Base-by-base conservation (phyloP, 2,888 invertebrate species). In the Rhagonycha lutea region DNA sequence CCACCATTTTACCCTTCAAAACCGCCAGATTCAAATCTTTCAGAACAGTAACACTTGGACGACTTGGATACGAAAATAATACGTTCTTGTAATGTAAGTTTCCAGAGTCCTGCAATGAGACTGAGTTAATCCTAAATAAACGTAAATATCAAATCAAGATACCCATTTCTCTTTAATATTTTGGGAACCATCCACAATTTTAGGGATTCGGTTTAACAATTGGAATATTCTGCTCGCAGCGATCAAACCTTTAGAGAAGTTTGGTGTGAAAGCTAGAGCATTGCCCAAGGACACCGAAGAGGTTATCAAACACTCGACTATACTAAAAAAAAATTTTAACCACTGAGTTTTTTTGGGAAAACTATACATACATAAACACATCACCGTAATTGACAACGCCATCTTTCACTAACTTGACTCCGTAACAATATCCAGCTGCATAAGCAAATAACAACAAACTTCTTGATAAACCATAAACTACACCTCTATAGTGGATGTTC, bases 171-270 rank as follows among this genome's bases (percentile, higher is more conserved):
- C 81, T n/a, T 80, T 81, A 4, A 81, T 77, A 11, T 85, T 80
- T 67, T 84, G 81, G 4, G 75, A 71, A 9, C 84, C 81, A 82
- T 89, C 87, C 80, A 84, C 83, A 28, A 95, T 91, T 81, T 89
- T 88, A 0, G 94, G 93, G 81, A 89, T 85, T 70, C 92, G 89
- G 70, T 90, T 89, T 4, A 95, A 87, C 62, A 95, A 87, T 10
- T 89, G 85, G 79, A 93, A 91, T 75, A 94, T 93, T 70, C 92
- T 90, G 7, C 90, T 91, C 4, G 95, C 94, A 0, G 95, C 93
- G 67, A 91, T 89, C 65, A 94, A 89, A 62, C 94, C 95, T 87
- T 94, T 94, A 82, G 94, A 94, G 88, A 95, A 93, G 86, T 95
- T 95, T 1, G 95, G 95, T 0, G 95, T 94, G 86, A 94, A 95